Base-by-base conservation (phyloP, 2,888 invertebrate genomes). In the Serripes groenlandicus region DNA sequence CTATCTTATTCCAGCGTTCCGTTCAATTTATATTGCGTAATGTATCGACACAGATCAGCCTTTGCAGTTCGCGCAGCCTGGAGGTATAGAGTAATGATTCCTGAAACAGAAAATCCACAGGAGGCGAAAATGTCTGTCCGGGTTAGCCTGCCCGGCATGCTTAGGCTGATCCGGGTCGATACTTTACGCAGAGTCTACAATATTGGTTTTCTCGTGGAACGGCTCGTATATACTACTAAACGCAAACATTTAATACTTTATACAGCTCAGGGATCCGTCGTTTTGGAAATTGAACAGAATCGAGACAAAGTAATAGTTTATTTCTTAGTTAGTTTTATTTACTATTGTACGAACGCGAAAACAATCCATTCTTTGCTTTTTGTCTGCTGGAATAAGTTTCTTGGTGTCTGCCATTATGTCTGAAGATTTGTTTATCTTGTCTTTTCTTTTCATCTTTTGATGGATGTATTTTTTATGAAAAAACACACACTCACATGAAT, bases 371-470 rank as follows among this genome's bases (percentile, higher is more conserved):
- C 3, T 60, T 15, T 60, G 26, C 30, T 18, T 18, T 28, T 3
- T 28, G 60, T 28, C 60, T 60, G 30, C 30, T 60, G 18, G 60
- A 28, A 60, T 28, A 60, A 23, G 18, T 1, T 1, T 28, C 28
- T 5, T 28, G 3, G 30, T 28, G 60, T 28, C 26, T 26, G 30
- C 28, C 58, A 60, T 9, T 62, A 11, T 62, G 62, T 62, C n/a
- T 62, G 34, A 34, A 62, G n/a, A 34, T 62, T 2, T 11, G 34
- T 34, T 34, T 34, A 34, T 32, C 62, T 62, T 62, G 62, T 30
- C 34, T 34, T 62, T 62, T 34, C 18, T 62, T 62, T 34, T 62
- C n/a, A 34, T n/a, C n/a, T 62, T 15, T 3, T 32, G 62, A 62
- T 18, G 32, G 62, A 15, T 32, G 32, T 34, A 34, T 21, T 34